Percentiles rank a stretch among this genome's conserved stretches.
phyloP scores from a whole-genome alignment of 2,888 invertebrate species.

The Rhingia rostrata region DNA sequence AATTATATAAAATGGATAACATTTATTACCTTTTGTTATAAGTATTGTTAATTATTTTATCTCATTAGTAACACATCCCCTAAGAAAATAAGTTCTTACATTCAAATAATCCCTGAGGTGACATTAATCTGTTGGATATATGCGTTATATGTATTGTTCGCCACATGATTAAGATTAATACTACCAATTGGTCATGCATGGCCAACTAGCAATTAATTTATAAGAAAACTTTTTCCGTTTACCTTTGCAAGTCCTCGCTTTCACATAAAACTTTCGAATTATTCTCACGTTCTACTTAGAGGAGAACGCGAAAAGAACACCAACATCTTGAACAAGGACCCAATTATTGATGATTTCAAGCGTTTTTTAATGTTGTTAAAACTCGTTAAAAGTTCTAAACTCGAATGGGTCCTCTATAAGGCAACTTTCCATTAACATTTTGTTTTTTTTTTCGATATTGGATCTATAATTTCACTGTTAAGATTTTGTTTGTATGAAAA shows the following conservation, averaged over 20 bases:
- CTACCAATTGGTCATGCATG: constrained; percentile 46
- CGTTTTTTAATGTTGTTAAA: constrained; percentile 65
- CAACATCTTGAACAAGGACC: constrained; percentile 23
- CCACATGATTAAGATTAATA: constrained; percentile 57
- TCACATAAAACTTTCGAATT: constrained; percentile 47
- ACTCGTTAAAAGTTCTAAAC: constrained; percentile 71
- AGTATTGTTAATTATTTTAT: too few relatives aligned
- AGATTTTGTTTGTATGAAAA: constrained; percentile 35
- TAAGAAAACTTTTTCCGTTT: constrained; percentile 53
- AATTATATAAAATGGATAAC: too few relatives aligned
- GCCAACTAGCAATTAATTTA: constrained; percentile 50
- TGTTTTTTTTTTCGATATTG: constrained; percentile 11
- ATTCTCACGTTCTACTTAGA: constrained; percentile 52
- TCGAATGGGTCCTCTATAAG: constrained; percentile 46
- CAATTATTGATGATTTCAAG: constrained; percentile 70
- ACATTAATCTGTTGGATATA: constrained; percentile 41
- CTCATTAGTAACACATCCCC: too few relatives aligned
- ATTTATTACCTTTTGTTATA: too few relatives aligned
- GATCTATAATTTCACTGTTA: constrained; percentile 27
- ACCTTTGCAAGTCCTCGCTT: constrained; percentile 34
- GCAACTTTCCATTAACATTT: constrained; percentile 35
- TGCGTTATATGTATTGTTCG: constrained; percentile 29
- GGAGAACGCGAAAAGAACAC: constrained; percentile 45
- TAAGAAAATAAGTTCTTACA: too few relatives aligned
- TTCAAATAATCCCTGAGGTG: background rate